Evolutionary conservation across 2,113 vertebrate genomes (phyloP), one percentile per base, ranked within the genome.

Genomic region (Aphyosemion australe): DNA sequence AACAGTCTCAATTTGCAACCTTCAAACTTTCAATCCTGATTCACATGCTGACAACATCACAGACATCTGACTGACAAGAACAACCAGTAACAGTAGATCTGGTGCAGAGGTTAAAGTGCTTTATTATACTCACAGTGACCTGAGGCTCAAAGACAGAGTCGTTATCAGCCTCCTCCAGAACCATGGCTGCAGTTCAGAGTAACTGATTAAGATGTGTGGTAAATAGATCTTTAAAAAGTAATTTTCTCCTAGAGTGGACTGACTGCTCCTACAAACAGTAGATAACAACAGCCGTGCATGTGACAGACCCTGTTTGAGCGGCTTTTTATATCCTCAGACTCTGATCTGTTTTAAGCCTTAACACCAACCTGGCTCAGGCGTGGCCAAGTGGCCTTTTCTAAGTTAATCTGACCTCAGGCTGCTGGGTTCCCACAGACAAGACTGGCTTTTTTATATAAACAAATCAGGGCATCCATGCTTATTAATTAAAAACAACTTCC

Each of bases 91-190:
- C 34, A 37, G 34, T 8, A 10, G 34, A 1, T 16, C 45, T n/a
- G 26, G 26, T 26, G 26, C 26, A 46, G 6, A 46, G n/a, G 8
- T 16, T 41, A 12, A 47, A 8, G 16, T 57, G n/a, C 11, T 50
- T 12, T 43, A 18, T 51, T 46, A 76, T 89, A 90, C 89, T 91
- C 55, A 91, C 89, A 43, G 65, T 90, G 83, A 92, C 87, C 14
- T 85, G 90, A 20, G 91, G 77, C 65, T 92, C 87, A 87, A 93
- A 95, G 69, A 89, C 92, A 56, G 90, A 89, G 65, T 94, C 91
- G 15, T 84, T 76, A 74, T 95, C 88, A 31, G 82, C 84, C 2
- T 90, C 80, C 79, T 94, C 89, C 70, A 94, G 84, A n/a, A 94
- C 94, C 95, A 96, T 95, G 85, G 80, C 88, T 88, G 70, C 72